These are phyloP conservation scores for Diplolepis rosae DNA, from an alignment of 2,888 invertebrate genomes.

Conservation along the genomic window DNA sequence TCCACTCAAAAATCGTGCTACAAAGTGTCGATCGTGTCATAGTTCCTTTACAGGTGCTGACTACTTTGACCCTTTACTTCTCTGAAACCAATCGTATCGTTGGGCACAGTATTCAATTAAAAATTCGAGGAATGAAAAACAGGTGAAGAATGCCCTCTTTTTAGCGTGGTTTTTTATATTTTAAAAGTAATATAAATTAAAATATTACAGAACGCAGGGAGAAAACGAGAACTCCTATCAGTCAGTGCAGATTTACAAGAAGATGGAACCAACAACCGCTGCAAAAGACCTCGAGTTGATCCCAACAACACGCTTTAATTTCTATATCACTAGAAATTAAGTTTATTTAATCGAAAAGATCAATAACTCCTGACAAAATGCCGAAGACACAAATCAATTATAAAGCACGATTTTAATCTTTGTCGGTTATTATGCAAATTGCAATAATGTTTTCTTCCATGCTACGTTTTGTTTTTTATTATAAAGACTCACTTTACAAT, in stretches of 20 bases:
- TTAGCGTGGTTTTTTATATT: too few relatives aligned
- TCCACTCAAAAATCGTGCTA: too few relatives aligned
- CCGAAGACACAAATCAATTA: slow-evolving; percentile 8
- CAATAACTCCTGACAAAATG: slow-evolving; percentile 6
- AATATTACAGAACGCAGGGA: slow-evolving; percentile 77
- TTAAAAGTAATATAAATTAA: slow-evolving; percentile 7
- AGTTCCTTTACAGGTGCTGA: too few relatives aligned
- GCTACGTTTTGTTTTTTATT: not conserved
- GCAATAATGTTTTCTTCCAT: not conserved
- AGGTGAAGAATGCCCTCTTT: too few relatives aligned
- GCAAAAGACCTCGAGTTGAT: slow-evolving; percentile 79
- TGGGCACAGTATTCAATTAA: too few relatives aligned
- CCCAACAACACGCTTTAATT: slow-evolving; percentile 65
- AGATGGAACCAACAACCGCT: slow-evolving; percentile 77
- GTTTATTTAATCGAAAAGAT: not conserved
- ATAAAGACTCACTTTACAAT: not conserved
- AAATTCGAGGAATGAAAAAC: too few relatives aligned
- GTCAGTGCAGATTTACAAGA: slow-evolving; percentile 76
- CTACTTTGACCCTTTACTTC: too few relatives aligned
- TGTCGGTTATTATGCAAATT: not conserved
- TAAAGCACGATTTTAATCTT: not conserved
- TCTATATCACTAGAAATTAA: not conserved
- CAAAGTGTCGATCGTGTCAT: too few relatives aligned
- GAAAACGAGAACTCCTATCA: slow-evolving; percentile 76
- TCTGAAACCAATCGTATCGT: too few relatives aligned